Evolutionary conservation across 2,797 vertebrate genomes (phyloP), one percentile per base, ranked within the genome.

Genomic region (Protonibea diacanthus): DNA sequence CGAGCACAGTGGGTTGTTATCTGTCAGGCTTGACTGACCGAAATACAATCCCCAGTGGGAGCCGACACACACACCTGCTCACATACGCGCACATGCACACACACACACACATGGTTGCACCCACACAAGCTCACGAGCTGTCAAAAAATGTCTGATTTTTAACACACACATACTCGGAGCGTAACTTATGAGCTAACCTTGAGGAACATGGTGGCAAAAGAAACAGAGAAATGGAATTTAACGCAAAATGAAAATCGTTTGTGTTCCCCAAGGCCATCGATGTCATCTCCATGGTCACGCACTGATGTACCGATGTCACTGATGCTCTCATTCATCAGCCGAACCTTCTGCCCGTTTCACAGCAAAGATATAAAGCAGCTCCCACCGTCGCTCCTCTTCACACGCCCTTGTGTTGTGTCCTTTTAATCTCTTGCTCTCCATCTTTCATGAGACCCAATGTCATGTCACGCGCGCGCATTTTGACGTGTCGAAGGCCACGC

Each of bases 31-130:
- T 91, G 86, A 89, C 85, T 75, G 81, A 88, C 89, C 66, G 59
- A 82, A 90, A 93, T 83, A 91, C 92, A 92, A 93, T 91, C 85
- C 86, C 90, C 81, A 86, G 63, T 70, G 90, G 84, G 82, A 74
- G 60, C 61, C n/a, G 12, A 33, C 52, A 47, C 63, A 70, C 64
- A 55, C 77, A 62, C 57, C 25, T 53, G 45, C 77, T 5, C 53
- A 42, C 72, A n/a, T n/a, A n/a, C n/a, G n/a, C n/a, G n/a, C n/a
- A n/a, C n/a, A n/a, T n/a, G n/a, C n/a, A 56, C 29, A 52, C 56
- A 33, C 53, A 71, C 49, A 58, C 69, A 79, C 62, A 57, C 53
- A 72, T 56, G 38, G 33, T 38, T 23, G 69, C 62, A 21, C 1
- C 7, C 52, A 21, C n/a, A 18, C 44, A 27, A 67, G 49, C 60